Base-by-base conservation (phyloP, 2,113 vertebrate genomes). In the Riparia riparia region DNA sequence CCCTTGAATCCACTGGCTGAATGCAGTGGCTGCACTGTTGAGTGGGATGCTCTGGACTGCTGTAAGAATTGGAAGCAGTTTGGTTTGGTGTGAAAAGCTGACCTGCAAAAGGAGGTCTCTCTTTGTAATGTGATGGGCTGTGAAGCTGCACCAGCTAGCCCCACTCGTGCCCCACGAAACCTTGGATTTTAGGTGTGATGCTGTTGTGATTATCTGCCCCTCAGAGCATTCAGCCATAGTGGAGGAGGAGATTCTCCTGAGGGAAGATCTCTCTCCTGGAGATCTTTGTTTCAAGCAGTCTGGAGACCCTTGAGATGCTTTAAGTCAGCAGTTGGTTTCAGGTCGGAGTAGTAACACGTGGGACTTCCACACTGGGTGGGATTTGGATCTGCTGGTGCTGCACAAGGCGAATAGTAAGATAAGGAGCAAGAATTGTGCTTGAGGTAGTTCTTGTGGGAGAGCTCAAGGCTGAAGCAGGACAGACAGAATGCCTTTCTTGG, bases 41-140 rank as follows among this genome's bases (percentile, higher is more conserved):
- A n/a, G 1, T 68, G 71, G 58, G 80, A 22, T 70, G 32, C 42
- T 93, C 42, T 92, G 82, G n/a, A 34, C 31, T 63, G 34, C 68
- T 80, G 51, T 0, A 1, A 78, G 73, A 45, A 5, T 18, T 69
- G 37, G 49, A 49, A 88, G 45, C 28, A 18, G 41, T 82, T 85
- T 79, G 44, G 9, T 68, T 61, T 34, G 60, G 45, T 77, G 58
- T 70, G 82, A 39, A 77, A 76, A 92, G n/a, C 34, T 0, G 2
- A 42, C 17, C 24, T 90, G 53, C 1, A 2, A 6, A 56, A 80
- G 25, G 8, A 6, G 0, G 0, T 45, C 6, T 45, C 21, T 79
- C 19, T n/a, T 56, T 45, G 19, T 70, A 39, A 42, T 41, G 28
- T 70, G 45, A 22, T 66, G 54, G 20, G 17, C 63, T 70, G 24